Evolutionary conservation across 2,113 vertebrate genomes (phyloP), one percentile per base, ranked within the genome.

Genomic region (Speoplatyrhinus poulsoni): DNA sequence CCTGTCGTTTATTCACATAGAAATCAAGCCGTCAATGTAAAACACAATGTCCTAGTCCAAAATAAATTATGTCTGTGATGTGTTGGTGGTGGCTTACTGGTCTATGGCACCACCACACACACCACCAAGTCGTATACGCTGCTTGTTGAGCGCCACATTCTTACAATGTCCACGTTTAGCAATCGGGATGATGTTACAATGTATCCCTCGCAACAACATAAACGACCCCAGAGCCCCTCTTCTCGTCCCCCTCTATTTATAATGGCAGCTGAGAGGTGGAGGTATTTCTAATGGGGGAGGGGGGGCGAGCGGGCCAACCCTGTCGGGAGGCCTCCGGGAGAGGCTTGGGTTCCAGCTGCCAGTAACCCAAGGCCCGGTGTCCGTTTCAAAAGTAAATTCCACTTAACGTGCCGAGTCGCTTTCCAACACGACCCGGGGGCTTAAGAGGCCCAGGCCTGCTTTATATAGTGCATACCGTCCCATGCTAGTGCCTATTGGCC

Each of bases 331-430:
- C 85, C 75, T 75, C 65, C 2, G 76, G 72, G 76, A 75, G 64
- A 62, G 77, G 82, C 66, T 89, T 81, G 75, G 33, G 65, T 92
- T 91, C 81, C 91, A 85, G 81, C 77, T 70, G 69, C 75, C 73
- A 67, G 91, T 90, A 93, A 92, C 87, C 53, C 17, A 81, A 92
- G 73, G 82, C 83, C 55, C 48, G 80, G 89, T 90, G 91, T 92
- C 87, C 80, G 82, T 81, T 90, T 90, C 86, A 89, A 86, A 90
- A 91, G 90, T 90, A 88, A 90, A 91, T 92, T 92, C 90, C 88
- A 89, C 90, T 93, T 91, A 91, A 91, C 87, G 72, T 86, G 83
- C 88, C 83, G 84, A 74, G 83, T 90, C 67, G 80, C 87, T 83
- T 90, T 85, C 84, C 68, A 84, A 85, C 82, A 82, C 77, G 84